Evolutionary conservation across 2,113 vertebrate genomes (phyloP).

Genomic region (Paramisgurnus dabryanus): DNA sequence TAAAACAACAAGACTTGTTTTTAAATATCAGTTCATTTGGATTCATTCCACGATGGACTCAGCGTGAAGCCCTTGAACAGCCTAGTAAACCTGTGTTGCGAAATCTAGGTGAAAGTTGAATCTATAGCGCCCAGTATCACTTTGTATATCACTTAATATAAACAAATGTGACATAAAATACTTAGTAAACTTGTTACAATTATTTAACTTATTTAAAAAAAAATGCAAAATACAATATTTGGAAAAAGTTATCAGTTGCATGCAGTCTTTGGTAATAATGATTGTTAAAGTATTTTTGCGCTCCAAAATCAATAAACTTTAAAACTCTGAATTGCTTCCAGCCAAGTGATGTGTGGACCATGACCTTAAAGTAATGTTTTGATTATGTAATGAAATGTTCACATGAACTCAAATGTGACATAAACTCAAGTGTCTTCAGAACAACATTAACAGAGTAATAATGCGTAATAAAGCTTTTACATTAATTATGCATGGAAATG

Average conservation of each 20-base stretch:
- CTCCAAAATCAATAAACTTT: constrained; percentile 3
- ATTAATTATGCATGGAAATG: background rate
- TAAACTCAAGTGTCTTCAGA: background rate
- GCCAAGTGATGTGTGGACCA: constrained; percentile 31
- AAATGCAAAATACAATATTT: too few species aligned
- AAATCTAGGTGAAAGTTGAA: constrained; percentile 52
- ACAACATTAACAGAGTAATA: background rate
- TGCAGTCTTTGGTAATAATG: background rate
- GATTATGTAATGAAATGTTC: constrained; percentile 17
- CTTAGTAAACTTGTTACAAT: background rate
- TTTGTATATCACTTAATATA: background rate
- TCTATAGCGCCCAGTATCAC: constrained; percentile 6
- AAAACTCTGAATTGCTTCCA: constrained; percentile 1
- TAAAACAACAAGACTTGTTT: constrained; percentile 35
- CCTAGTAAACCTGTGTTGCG: constrained; percentile 13
- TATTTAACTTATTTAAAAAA: too few species aligned
- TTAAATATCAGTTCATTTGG: constrained; percentile 2
- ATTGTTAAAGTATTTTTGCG: background rate
- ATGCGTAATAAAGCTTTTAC: background rate
- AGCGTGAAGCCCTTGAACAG: background rate
- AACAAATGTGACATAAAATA: constrained; percentile 14
- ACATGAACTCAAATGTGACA: background rate
- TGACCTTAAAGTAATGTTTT: constrained; percentile 20
- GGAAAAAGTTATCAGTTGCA: background rate
- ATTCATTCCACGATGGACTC: constrained; percentile 13